Percentiles rank a stretch among this genome's conserved stretches.
These are phyloP conservation scores for Puffinus mauretanicus DNA, from an alignment of 2,113 vertebrate genomes.

Conservation along the genomic window DNA sequence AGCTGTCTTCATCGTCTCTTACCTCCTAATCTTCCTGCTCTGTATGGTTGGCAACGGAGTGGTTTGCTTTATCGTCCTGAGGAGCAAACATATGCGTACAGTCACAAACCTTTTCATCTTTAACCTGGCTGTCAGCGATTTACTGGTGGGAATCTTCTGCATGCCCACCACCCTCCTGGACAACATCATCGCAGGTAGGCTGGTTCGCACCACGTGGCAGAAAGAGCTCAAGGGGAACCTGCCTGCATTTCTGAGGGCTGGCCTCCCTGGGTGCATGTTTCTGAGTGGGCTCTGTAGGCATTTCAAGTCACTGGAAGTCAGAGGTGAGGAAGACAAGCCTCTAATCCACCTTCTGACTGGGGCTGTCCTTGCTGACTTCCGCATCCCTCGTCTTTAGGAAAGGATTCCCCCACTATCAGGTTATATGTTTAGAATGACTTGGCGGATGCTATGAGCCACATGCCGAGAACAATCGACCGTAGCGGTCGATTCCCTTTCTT, in stretches of 20 bases:
- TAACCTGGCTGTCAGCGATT: slow-evolving; percentile 90
- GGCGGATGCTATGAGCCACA: neutral
- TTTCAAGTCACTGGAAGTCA: neutral
- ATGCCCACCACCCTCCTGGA: slow-evolving; percentile 95
- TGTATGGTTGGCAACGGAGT: slow-evolving; percentile 90
- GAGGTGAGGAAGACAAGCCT: neutral
- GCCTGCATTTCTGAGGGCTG: neutral
- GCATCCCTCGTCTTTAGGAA: no score
- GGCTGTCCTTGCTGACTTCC: neutral
- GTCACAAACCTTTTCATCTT: slow-evolving; percentile 94
- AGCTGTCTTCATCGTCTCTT: slow-evolving; percentile 86
- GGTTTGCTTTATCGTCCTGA: slow-evolving; percentile 86
- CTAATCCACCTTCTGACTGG: neutral
- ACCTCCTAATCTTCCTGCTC: slow-evolving; percentile 90
- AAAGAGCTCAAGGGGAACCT: neutral
- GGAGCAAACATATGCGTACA: slow-evolving; percentile 85
- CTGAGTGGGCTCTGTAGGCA: rapidly evolving
- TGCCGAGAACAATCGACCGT: neutral
- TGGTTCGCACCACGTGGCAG: rapidly evolving
- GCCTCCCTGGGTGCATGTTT: rapidly evolving
- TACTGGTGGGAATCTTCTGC: slow-evolving; percentile 95
- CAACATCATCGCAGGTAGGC: slow-evolving; percentile 91
- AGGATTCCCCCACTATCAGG: neutral
- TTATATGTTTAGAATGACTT: neutral
- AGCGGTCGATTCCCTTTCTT: neutral